Evolutionary conservation across 2,113 vertebrate genomes (phyloP), one percentile per base, ranked within the genome.

Genomic region (Caracal caracal): DNA sequence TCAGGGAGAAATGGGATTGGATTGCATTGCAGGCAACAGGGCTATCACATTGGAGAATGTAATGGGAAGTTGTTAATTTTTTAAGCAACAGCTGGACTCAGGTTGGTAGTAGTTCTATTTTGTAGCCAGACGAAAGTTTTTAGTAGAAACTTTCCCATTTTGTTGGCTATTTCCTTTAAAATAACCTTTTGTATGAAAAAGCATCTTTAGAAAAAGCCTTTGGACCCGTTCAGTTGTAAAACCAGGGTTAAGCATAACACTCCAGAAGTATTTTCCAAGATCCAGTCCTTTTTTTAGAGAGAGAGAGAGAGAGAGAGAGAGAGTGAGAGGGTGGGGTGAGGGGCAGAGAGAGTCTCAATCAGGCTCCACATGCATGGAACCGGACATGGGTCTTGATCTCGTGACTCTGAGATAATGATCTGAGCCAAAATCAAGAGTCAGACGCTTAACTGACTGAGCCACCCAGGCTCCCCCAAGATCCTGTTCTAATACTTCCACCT

Each of bases 11-110:
- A 35, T 17, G 78, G 49, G 24, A 59, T 61, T 63, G 47, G 40
- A 94, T 82, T 59, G n/a, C 0, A 0, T 13, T 15, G 43, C 1
- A n/a, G 37, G 59, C 73, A 59, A 70, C 65, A 68, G 82, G 68
- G 40, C 43, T 37, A 16, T 51, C 6, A 16, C 30, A 35, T 37
- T 81, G 68, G 40, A 81, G 28, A 68, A 90, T 40, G 16, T 20
- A 59, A 96, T 43, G 40, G 81, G 28, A 84, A 88, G 37, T 47
- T 53, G 71, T 59, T 79, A 12, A 81, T 43, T 88, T 75, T 92
- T 90, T 63, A 95, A 90, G 51, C 43, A 86, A 88, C 15, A 88
- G 40, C 63, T 93, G 47, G 19, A 81, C 40, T 95, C 33, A 85
- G 56, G 26, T 84, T 82, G 47, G 7, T 51, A 75, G 40, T 49